Evolutionary conservation across 2,113 vertebrate species (phyloP).

Genomic region (Mobula birostris): DNA sequence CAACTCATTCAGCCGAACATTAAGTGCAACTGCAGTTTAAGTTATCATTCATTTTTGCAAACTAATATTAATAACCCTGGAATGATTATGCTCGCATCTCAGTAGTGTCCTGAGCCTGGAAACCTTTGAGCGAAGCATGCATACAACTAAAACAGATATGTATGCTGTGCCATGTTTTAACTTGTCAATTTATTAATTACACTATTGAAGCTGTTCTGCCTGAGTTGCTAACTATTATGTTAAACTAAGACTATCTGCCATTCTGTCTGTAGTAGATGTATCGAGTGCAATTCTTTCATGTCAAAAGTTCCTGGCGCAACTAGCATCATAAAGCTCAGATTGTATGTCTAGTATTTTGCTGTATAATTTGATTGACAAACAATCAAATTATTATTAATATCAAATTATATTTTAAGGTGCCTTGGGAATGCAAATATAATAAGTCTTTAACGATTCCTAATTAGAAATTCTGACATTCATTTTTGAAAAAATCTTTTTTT

Average conservation of each 20-base stretch:
- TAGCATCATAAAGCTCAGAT: background rate
- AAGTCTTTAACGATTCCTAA: slow-evolving; percentile 33
- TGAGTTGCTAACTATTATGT: background rate
- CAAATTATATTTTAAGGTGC: background rate
- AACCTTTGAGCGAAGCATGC: background rate
- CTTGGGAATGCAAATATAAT: background rate
- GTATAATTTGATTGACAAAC: background rate
- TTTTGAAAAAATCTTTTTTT: slow-evolving; percentile 42
- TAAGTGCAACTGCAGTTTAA: background rate
- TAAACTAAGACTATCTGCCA: background rate
- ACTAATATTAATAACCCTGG: background rate
- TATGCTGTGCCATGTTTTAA: background rate
- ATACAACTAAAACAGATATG: background rate
- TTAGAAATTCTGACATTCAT: background rate
- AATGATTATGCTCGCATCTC: background rate
- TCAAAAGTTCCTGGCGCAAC: background rate
- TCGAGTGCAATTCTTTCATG: background rate
- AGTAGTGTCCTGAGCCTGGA: background rate
- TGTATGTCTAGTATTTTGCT: background rate
- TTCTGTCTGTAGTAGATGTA: background rate
- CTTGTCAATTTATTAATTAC: background rate
- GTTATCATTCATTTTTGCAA: background rate
- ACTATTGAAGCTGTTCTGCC: background rate
- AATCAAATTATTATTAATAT: too few relatives aligned
- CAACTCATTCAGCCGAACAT: background rate